Evolutionary conservation across 2,888 invertebrate genomes (phyloP).

Genomic region (Pachydiplax longipennis): DNA sequence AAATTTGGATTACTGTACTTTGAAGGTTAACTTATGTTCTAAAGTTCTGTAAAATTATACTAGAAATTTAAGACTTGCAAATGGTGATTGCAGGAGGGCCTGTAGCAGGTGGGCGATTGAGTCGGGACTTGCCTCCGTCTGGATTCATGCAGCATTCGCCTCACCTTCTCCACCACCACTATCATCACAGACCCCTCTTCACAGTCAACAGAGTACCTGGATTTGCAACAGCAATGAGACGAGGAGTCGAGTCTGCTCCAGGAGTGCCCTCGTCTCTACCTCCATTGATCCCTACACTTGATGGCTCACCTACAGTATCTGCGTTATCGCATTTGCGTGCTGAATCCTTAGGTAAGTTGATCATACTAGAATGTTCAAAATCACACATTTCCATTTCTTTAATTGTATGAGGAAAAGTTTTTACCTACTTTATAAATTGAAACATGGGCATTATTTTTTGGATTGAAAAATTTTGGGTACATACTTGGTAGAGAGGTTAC

Average conservation of each 20-base stretch:
- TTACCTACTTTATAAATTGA: no score
- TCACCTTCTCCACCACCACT: slow-evolving; percentile 23
- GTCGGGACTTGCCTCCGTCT: slow-evolving; percentile 20
- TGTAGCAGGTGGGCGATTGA: neutral
- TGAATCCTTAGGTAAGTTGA: slow-evolving; percentile 11
- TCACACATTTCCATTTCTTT: no score
- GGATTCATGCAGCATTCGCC: slow-evolving; percentile 38
- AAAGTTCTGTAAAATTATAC: no score
- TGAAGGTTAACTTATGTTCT: neutral
- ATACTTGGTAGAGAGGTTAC: no score
- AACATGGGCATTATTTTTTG: no score
- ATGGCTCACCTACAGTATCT: neutral
- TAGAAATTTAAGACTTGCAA: neutral
- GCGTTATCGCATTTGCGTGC: slow-evolving; percentile 24
- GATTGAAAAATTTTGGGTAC: no score
- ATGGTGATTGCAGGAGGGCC: neutral
- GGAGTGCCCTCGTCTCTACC: slow-evolving; percentile 33
- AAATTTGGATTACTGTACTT: neutral
- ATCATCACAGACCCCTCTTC: slow-evolving; percentile 57
- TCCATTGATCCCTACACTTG: neutral
- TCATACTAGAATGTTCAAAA: no score
- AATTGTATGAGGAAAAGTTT: no score
- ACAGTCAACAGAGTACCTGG: slow-evolving; percentile 58
- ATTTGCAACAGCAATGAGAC: slow-evolving; percentile 59
- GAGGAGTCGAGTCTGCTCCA: slow-evolving; percentile 56